Conservation (phyloP, 2,113 vertebrate genomes). For the Eleginops maclovinus region DNA sequence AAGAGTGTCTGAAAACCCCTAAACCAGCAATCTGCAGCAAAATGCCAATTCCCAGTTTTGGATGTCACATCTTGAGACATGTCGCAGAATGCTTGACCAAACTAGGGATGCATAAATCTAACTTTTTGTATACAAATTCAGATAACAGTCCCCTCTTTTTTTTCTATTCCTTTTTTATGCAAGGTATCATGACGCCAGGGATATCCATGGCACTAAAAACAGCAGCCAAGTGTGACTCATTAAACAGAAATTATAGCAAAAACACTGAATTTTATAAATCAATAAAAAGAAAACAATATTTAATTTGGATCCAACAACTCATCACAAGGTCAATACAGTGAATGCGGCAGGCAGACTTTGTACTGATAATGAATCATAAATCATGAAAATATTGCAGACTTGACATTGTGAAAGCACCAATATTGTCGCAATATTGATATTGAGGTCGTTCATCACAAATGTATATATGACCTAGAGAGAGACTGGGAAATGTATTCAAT, state of each 20-base stretch:
- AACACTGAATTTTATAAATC: constrained; percentile 4
- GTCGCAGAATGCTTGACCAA: not conserved
- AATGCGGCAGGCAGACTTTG: not conserved
- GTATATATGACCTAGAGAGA: too few relatives aligned
- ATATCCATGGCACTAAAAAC: not conserved
- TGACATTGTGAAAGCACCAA: not conserved
- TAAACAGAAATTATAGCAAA: constrained; percentile 6
- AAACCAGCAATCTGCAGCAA: not conserved
- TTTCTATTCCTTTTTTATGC: not conserved
- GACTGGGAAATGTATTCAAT: too few relatives aligned
- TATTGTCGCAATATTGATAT: too few relatives aligned
- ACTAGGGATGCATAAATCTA: not conserved
- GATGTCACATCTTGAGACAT: not conserved
- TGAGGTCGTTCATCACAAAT: too few relatives aligned
- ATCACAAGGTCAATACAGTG: not conserved
- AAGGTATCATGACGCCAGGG: not conserved
- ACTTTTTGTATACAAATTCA: not conserved
- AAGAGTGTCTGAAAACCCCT: not conserved
- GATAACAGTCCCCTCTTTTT: not conserved
- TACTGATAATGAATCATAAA: not conserved
- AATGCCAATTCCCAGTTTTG: not conserved
- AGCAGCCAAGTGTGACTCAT: constrained; percentile 10
- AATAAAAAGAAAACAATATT: not conserved
- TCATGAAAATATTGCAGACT: not conserved
- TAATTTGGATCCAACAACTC: not conserved